A percentile compares a stretch with the other conserved stretches of the same genome.
Conservation (phyloP, 2,888 invertebrate species). For the Folsomia manolachei region DNA sequence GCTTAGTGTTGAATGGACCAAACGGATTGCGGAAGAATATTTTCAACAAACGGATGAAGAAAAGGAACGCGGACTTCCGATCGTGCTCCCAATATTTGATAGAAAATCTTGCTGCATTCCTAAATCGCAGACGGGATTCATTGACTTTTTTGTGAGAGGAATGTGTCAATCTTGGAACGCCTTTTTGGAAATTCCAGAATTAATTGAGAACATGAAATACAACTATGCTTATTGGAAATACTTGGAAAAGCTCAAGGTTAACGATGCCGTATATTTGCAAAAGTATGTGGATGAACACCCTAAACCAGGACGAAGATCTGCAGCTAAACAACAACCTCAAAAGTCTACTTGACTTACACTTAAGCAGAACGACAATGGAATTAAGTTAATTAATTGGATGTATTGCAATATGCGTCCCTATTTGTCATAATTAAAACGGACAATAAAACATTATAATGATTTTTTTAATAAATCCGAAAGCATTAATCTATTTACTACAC, state of each 20-base stretch:
- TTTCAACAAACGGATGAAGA: conserved; percentile 22
- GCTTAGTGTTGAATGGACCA: conserved; percentile 8
- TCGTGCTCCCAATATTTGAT: conserved; percentile 16
- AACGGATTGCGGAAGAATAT: conserved; percentile 24
- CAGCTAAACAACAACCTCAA: too few relatives aligned
- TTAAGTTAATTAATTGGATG: too few relatives aligned
- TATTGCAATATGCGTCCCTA: too few relatives aligned
- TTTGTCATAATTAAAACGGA: too few relatives aligned
- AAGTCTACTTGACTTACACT: too few relatives aligned
- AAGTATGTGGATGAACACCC: too few relatives aligned
- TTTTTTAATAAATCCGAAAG: too few relatives aligned
- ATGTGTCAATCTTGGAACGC: conserved; percentile 16
- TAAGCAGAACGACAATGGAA: too few relatives aligned
- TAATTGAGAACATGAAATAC: conserved; percentile 2
- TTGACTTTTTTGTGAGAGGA: conserved; percentile 7
- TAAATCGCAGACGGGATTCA: conserved; percentile 15
- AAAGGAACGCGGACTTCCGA: conserved; percentile 32
- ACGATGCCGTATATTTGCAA: background rate
- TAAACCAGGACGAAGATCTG: too few relatives aligned
- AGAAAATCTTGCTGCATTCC: conserved; percentile 21
- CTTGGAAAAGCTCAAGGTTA: background rate
- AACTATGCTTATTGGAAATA: conserved; percentile 9
- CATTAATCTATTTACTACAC: too few relatives aligned
- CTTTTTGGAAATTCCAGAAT: conserved; percentile 16
- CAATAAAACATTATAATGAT: too few relatives aligned